Evolutionary conservation across 92 coral and sea anemone genomes (phyloP), one percentile per base, ranked within the genome.

Genomic region (Isaurus tuberculatus): DNA sequence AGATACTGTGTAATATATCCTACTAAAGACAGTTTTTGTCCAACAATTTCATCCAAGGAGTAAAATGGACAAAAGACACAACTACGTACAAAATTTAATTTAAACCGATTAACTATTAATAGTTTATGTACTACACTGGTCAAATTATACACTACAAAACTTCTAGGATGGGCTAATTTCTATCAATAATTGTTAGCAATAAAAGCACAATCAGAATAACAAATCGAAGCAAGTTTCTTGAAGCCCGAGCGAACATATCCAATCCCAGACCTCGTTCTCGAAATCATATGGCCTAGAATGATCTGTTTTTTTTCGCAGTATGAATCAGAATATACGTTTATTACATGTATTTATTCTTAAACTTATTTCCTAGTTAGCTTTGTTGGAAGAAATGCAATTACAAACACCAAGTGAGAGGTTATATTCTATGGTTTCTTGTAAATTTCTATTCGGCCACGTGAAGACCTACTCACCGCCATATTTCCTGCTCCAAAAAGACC

Each of bases 391-490:
- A 55, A 23, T 58, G 13, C 49, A 23, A 4, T 27, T 17, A 57
- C n/a, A 33, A 23, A 58, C 33, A 58, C 31, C 69, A 30, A 32
- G 16, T 0, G 2, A 33, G 14, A 57, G 53, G 17, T 57, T 42
- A 34, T 57, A 33, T 33, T 30, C 11, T 63, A 57, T 53, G 51
- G 67, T 51, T 75, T 57, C 81, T 53, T 19, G 37, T 33, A 25
- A 77, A 42, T 30, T 57, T 58, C 53, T 77, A 1, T 20, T 22
- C 69, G 57, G 85, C 90, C 86, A 81, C 86, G 90, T 80, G 87
- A 87, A 83, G 37, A 26, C 0, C 27, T 17, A 87, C 90, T 87
- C 90, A 87, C 90, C 90, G n/a, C n/a, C n/a, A n/a, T n/a, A n/a
- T n/a, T n/a, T n/a, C n/a, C n/a, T n/a, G n/a, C n/a, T n/a, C n/a